Evolutionary conservation across 2,888 invertebrate species (phyloP).

Genomic region (Netelia fuscicornis): DNA sequence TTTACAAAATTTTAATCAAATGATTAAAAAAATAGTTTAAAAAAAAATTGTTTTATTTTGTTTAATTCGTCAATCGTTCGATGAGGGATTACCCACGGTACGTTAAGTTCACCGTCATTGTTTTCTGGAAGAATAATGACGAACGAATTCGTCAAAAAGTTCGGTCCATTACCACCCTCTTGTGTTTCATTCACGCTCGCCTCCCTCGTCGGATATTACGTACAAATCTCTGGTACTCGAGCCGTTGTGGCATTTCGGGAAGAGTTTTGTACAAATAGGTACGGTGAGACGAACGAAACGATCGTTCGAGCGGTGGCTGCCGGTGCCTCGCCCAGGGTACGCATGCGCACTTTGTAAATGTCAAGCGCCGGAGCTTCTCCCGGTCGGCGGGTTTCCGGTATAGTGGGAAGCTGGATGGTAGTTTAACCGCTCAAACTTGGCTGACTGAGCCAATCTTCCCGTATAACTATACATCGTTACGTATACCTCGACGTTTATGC

Average conservation of each 20-base stretch:
- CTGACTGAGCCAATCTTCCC: conserved; percentile 5
- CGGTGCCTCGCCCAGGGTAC: conserved; percentile 55
- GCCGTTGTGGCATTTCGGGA: conserved; percentile 6
- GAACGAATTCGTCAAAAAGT: not conserved
- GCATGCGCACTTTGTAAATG: conserved; percentile 58
- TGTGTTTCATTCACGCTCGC: not conserved
- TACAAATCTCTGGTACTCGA: conserved; percentile 20
- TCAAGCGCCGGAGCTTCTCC: conserved; percentile 33
- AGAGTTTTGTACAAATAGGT: conserved; percentile 36
- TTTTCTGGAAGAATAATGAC: too few relatives aligned
- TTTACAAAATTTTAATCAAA: too few relatives aligned
- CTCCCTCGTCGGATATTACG: not conserved
- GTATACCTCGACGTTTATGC: not conserved
- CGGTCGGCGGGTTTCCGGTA: conserved; percentile 11
- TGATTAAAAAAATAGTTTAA: too few relatives aligned
- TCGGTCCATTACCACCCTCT: not conserved
- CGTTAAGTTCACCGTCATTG: too few relatives aligned
- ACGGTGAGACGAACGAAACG: conserved; percentile 43
- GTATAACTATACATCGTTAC: not conserved
- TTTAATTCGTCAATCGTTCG: too few relatives aligned
- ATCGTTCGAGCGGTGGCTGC: conserved; percentile 49
- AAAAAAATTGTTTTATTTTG: too few relatives aligned
- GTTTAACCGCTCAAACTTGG: conserved; percentile 42
- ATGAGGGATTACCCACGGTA: too few relatives aligned
- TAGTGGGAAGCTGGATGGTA: conserved; percentile 26